A percentile compares a stretch with the other conserved stretches of the same genome.
phyloP scores from a whole-genome alignment of 2,113 vertebrate species.

The Cynopterus brachyotis region DNA sequence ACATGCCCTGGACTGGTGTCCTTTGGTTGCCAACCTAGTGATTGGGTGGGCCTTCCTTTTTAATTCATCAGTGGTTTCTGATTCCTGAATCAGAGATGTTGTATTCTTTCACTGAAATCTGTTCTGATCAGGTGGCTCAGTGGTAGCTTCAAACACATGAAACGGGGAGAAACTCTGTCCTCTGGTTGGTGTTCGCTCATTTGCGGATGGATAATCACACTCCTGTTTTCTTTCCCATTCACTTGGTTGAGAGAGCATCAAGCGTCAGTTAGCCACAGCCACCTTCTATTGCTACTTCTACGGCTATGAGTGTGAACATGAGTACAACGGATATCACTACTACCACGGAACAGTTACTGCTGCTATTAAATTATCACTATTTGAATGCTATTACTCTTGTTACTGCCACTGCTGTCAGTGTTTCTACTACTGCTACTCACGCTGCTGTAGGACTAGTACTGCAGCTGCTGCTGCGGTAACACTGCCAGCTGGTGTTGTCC shows the following conservation, averaged over 20 bases:
- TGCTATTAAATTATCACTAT: neutral
- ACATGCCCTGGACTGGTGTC: fast-evolving
- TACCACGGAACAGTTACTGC: neutral
- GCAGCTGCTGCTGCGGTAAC: neutral
- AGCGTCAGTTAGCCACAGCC: neutral
- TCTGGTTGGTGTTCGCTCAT: neutral
- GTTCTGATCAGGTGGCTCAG: neutral
- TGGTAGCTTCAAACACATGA: neutral
- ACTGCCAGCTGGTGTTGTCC: neutral
- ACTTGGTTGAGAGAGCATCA: neutral
- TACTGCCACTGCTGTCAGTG: neutral
- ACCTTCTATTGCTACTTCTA: neutral
- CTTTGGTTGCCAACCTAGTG: neutral
- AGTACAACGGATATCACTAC: neutral
- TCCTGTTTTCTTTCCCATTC: neutral
- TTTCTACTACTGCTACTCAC: neutral
- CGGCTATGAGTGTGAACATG: neutral
- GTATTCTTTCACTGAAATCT: neutral
- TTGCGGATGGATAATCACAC: fast-evolving
- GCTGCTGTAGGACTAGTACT: too few species aligned
- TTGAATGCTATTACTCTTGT: neutral
- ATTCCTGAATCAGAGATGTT: neutral
- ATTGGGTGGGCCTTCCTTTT: neutral
- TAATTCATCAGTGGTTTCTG: neutral
- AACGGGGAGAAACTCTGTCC: neutral